Conservation (phyloP, 1,140 invertebrate species). For the Pararge aegeria region DNA sequence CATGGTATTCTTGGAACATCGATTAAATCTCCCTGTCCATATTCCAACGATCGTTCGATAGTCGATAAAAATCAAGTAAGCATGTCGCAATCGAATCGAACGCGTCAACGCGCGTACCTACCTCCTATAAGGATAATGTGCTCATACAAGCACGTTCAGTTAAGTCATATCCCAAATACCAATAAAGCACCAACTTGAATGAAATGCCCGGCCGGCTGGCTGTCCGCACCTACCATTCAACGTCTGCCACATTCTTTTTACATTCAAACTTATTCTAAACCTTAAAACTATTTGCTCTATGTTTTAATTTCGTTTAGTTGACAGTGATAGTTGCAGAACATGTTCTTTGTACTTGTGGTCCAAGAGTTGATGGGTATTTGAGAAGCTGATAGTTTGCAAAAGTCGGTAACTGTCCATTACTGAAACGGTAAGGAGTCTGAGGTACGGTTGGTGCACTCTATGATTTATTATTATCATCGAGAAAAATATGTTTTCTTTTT, state of each 20-base stretch:
- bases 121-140: conserved; percentile 31
- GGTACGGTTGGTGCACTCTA: too few species aligned
- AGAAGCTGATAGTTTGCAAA: not conserved
- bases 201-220: conserved; percentile 33
- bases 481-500: too few species aligned
- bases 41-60: conserved; percentile 7
- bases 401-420: too few species aligned
- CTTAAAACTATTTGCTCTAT: conserved; percentile 21
- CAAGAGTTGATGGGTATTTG: not conserved
- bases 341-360: not conserved
- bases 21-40: conserved; percentile 12
- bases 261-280: conserved; percentile 11
- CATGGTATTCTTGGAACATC: conserved; percentile 2
- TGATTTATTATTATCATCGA: too few species aligned
- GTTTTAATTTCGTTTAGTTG: conserved; percentile 22
- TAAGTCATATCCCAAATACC: conserved; percentile 61
- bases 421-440: too few species aligned
- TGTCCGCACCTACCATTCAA: conserved; percentile 47
- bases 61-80: conserved; percentile 23
- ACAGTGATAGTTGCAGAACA: not conserved
- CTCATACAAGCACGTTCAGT: conserved; percentile 42
- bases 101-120: conserved; percentile 6
- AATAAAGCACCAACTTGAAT: conserved; percentile 59
- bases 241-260: conserved; percentile 39
- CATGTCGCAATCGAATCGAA: conserved; percentile 23